These are phyloP conservation scores for Formica selysi DNA, from an alignment of 1,140 invertebrate species.

Conservation along the genomic window DNA sequence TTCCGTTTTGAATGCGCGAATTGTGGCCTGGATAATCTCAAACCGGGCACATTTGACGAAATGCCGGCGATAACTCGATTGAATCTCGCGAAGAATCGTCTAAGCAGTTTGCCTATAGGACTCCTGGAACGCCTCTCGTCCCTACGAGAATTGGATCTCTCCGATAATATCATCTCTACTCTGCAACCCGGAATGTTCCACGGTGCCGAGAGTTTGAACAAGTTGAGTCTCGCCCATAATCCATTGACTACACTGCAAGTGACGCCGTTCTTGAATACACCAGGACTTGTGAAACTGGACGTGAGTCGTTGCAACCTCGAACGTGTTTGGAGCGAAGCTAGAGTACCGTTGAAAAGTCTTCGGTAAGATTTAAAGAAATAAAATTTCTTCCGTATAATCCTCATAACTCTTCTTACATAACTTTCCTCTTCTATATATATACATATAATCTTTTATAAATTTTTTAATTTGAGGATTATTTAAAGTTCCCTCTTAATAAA, in stretches of 20 bases:
- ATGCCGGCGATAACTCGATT: slow-evolving; percentile 89
- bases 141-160: slow-evolving; percentile 89
- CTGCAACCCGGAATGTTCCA: slow-evolving; percentile 88
- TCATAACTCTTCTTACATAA: background rate
- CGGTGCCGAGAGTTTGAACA: slow-evolving; percentile 87
- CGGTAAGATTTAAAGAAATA: slow-evolving; percentile 66
- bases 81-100: slow-evolving; percentile 88
- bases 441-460: background rate
- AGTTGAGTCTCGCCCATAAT: slow-evolving; percentile 90
- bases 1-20: slow-evolving; percentile 90
- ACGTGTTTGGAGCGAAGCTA: slow-evolving; percentile 88
- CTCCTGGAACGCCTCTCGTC: slow-evolving; percentile 87
- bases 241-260: slow-evolving; percentile 89
- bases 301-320: slow-evolving; percentile 89
- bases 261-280: slow-evolving; percentile 88
- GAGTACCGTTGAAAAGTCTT: slow-evolving; percentile 75
- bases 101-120: slow-evolving; percentile 78
- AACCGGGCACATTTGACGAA: slow-evolving; percentile 88
- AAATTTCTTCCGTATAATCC: background rate
- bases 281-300: slow-evolving; percentile 87
- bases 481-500: background rate
- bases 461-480: background rate
- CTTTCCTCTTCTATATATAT: no score
- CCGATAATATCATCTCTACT: slow-evolving; percentile 88
- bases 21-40: slow-evolving; percentile 89